Evolutionary conservation across 2,888 invertebrate genomes (phyloP).

Genomic region (Hydrotaea diabolus): DNA sequence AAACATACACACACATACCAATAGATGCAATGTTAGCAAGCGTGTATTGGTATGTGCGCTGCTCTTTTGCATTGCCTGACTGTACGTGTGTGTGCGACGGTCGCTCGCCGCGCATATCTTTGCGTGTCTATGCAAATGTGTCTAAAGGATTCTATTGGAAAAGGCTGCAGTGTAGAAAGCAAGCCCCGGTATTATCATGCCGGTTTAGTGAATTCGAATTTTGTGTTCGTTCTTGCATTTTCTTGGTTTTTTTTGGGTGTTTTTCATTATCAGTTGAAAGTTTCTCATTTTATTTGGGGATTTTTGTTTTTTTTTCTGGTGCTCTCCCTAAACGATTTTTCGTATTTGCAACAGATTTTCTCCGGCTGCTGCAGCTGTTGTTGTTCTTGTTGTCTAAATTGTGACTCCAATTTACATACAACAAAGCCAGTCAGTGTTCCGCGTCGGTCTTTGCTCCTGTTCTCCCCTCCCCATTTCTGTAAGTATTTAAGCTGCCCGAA

Average conservation of each 20-base stretch:
- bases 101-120: not conserved
- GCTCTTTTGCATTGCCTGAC: not conserved
- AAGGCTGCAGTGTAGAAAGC: not conserved
- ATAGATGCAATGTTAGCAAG: not conserved
- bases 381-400: slow-evolving; percentile 48
- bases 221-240: not conserved
- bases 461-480: not conserved
- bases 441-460: slow-evolving; percentile 34
- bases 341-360: slow-evolving; percentile 16
- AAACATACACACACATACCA: not conserved
- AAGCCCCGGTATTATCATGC: not conserved
- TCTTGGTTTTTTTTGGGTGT: not conserved
- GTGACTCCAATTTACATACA: slow-evolving; percentile 56
- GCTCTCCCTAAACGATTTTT: not conserved
- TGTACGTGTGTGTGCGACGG: slow-evolving; percentile 39
- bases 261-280: slow-evolving; percentile 37
- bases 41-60: too few relatives aligned
- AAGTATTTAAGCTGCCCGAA: not conserved
- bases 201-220: not conserved
- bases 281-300: not conserved
- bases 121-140: not conserved
- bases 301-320: too few relatives aligned
- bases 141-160: slow-evolving; percentile 34
- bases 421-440: not conserved
- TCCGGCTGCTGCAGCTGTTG: too few relatives aligned